Percentiles rank a stretch among this genome's conserved stretches.
These are phyloP conservation scores for Grammomys surdaster DNA, from an alignment of 2,113 vertebrate species.

Conservation along the genomic window DNA sequence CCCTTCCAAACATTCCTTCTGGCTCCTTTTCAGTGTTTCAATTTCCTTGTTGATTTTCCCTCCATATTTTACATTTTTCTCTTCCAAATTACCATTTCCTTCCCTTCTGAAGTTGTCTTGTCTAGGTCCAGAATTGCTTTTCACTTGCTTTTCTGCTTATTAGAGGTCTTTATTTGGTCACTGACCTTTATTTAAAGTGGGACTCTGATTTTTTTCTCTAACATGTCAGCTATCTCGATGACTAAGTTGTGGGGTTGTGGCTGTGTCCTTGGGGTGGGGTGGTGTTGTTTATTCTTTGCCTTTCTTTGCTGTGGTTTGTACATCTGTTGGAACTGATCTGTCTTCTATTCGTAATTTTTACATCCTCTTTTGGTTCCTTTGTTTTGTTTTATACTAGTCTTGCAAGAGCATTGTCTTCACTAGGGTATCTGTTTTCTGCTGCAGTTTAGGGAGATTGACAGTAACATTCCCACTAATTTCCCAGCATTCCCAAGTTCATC, in stretches of 20 bases:
- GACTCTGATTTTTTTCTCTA: background rate
- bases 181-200: background rate
- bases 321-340: background rate
- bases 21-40: background rate
- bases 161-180: background rate
- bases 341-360: background rate
- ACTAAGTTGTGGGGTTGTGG: background rate
- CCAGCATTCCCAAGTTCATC: background rate
- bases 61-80: background rate
- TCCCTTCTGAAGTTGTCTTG: background rate
- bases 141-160: background rate
- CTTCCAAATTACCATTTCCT: background rate
- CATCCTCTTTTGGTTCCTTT: background rate
- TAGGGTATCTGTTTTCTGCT: background rate
- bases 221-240: background rate
- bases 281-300: background rate
- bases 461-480: background rate
- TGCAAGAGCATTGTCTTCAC: background rate
- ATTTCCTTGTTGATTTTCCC: background rate
- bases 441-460: background rate
- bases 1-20: background rate
- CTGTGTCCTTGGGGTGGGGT: background rate
- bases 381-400: background rate
- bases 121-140: background rate
- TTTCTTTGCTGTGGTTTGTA: background rate